phyloP scores from a whole-genome alignment of 2,888 invertebrate species.

The Epistrophe grossulariae region DNA sequence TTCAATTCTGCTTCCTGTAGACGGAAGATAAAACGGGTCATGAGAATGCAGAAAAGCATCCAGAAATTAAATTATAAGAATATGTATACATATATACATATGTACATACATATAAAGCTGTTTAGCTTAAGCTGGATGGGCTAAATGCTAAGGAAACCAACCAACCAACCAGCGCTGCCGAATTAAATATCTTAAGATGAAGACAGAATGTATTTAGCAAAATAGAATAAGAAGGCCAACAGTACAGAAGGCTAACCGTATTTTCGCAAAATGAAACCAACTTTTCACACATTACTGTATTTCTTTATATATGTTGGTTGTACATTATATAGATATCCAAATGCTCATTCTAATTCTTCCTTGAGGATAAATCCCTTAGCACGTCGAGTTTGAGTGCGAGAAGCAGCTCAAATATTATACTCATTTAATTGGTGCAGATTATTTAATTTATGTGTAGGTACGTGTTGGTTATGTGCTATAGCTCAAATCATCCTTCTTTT shows the following conservation, averaged over 20 bases:
- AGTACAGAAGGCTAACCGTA: slow-evolving; percentile 33
- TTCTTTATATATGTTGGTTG: neutral
- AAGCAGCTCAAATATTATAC: slow-evolving; percentile 54
- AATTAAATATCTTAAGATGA: slow-evolving; percentile 45
- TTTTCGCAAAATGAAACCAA: slow-evolving; percentile 28
- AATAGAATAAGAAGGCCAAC: neutral
- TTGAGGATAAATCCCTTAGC: slow-evolving; percentile 35
- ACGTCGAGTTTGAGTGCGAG: slow-evolving; percentile 10
- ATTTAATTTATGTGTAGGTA: slow-evolving; percentile 58
- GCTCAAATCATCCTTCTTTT: slow-evolving; percentile 11
- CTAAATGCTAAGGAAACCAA: neutral
- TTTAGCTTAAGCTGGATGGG: slow-evolving; percentile 38
- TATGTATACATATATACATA: neutral
- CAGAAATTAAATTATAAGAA: slow-evolving; percentile 66
- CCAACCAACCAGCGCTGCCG: slow-evolving; percentile 23
- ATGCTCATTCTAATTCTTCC: slow-evolving; percentile 24
- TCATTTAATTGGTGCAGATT: slow-evolving; percentile 68
- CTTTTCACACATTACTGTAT: slow-evolving; percentile 55
- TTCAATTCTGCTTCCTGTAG: slow-evolving; percentile 52
- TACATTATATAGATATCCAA: neutral
- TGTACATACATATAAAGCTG: neutral
- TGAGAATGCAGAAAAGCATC: slow-evolving; percentile 62
- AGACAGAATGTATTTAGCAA: neutral
- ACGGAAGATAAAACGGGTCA: slow-evolving; percentile 57
- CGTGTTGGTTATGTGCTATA: slow-evolving; percentile 3